Conservation (phyloP, 1,140 invertebrate genomes). For the Mya arenaria region DNA sequence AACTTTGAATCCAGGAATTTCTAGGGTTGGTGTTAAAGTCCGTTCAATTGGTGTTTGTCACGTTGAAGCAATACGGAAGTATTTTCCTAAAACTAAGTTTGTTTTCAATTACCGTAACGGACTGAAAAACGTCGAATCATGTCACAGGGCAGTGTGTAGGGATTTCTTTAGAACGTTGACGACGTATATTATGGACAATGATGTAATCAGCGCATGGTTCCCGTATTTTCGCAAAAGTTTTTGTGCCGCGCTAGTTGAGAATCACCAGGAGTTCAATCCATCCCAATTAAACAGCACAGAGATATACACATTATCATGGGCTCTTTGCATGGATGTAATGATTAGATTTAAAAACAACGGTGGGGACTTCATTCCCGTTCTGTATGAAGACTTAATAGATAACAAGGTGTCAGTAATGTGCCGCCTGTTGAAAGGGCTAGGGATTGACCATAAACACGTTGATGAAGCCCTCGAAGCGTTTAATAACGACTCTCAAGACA, state of each 20-base stretch:
- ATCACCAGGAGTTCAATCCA: not conserved
- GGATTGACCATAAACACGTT: not conserved
- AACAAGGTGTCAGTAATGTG: not conserved
- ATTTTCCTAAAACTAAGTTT: not conserved
- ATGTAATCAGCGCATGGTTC: not conserved
- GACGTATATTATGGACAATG: conserved; percentile 17
- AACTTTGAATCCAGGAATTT: not conserved
- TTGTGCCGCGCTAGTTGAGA: not conserved
- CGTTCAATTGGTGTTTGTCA: not conserved
- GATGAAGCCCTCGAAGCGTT: not conserved
- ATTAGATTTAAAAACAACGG: not conserved
- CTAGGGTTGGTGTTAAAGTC: not conserved
- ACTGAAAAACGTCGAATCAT: conserved; percentile 12
- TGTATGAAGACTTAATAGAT: conserved; percentile 23
- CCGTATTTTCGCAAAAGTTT: conserved; percentile 25
- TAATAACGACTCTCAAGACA: conserved; percentile 15
- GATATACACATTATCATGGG: conserved; percentile 1
- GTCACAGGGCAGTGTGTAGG: not conserved
- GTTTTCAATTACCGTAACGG: conserved; percentile 12
- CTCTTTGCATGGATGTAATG: not conserved
- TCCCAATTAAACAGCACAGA: not conserved
- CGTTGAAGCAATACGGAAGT: not conserved
- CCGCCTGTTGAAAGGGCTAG: not conserved
- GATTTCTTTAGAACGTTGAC: not conserved
- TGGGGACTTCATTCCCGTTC: not conserved